A percentile compares a stretch with the other conserved stretches of the same genome.
phyloP scores from a whole-genome alignment of 2,797 vertebrate genomes.

The Taeniopygia guttata region DNA sequence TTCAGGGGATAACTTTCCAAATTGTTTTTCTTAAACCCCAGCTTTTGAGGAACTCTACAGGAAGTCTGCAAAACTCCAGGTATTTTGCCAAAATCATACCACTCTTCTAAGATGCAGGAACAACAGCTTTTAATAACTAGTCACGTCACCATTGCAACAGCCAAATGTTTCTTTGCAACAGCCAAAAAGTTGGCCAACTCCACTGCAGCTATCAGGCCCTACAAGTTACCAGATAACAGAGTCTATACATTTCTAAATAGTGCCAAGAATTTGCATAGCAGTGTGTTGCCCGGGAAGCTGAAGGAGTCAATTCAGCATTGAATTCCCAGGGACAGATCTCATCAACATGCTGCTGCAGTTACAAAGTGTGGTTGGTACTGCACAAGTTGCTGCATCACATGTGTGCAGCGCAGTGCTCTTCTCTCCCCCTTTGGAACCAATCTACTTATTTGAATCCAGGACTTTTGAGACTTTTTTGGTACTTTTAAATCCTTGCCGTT shows the following conservation, averaged over 20 bases:
- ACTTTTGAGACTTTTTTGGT: background rate
- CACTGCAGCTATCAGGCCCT: background rate
- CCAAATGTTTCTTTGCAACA: background rate
- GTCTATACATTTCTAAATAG: background rate
- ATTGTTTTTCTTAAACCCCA: background rate
- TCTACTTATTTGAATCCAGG: background rate
- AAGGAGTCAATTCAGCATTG: background rate
- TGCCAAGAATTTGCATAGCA: background rate
- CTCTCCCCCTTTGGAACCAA: background rate
- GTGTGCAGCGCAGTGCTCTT: background rate
- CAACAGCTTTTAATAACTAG: background rate
- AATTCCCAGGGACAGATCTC: background rate
- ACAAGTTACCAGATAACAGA: background rate
- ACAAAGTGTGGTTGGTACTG: background rate
- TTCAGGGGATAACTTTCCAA: background rate
- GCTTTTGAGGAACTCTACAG: background rate
- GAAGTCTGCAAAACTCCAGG: background rate
- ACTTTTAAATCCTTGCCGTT: background rate
- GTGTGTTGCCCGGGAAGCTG: background rate
- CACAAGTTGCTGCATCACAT: background rate
- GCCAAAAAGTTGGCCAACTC: background rate
- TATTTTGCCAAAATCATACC: background rate
- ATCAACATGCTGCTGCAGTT: background rate
- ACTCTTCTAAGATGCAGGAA: background rate
- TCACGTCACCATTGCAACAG: background rate